Base-by-base conservation (phyloP, 2,113 vertebrate species). In the Hystrix brachyura region DNA sequence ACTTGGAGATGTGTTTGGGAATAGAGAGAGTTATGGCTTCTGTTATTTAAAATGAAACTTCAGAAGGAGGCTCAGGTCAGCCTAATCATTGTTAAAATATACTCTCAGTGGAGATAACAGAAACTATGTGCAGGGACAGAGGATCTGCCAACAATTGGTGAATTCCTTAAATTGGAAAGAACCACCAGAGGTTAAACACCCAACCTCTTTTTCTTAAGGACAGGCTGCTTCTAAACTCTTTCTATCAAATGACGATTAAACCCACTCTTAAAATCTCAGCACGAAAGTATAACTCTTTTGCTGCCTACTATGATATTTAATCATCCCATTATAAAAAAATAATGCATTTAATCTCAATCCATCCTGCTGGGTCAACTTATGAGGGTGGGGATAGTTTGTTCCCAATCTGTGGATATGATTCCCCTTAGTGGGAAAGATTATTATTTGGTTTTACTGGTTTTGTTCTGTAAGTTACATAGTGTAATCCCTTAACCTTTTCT, bases 1-100 rank as follows among this genome's bases (percentile, higher is more conserved):
- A 19, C 5, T 91, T 43, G 5, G 29, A 86, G 91, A 97, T 95
- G 60, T 27, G 64, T 91, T 96, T 94, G 83, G 62, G 15, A 10
- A 46, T 64, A 78, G 13, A 18, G 27, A 0, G 69, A 91, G 94
- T 86, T 95, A 64, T 29, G 92, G 18, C 79, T 98, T 97, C 94
- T 97, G 91, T 85, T 96, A 72, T 96, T 97, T 97, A 89, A 76
- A 94, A 88, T 85, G 96, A 95, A 93, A 98, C 90, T 97, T 98
- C 96, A 95, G 98, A 98, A 97, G 96, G 92, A 91, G 51, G 4
- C 57, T 89, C 17, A 46, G 85, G 27, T 82, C 82, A 81, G 86
- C 79, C 81, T 95, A 96, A 38, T 74, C 78, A 96, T 95, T 96
- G 72, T 95, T 92, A 94, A 90, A 88, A 48, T 34, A 57, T 19